phyloP scores from a whole-genome alignment of 2,113 vertebrate genomes.

The Xiphorhynchus elegans region DNA sequence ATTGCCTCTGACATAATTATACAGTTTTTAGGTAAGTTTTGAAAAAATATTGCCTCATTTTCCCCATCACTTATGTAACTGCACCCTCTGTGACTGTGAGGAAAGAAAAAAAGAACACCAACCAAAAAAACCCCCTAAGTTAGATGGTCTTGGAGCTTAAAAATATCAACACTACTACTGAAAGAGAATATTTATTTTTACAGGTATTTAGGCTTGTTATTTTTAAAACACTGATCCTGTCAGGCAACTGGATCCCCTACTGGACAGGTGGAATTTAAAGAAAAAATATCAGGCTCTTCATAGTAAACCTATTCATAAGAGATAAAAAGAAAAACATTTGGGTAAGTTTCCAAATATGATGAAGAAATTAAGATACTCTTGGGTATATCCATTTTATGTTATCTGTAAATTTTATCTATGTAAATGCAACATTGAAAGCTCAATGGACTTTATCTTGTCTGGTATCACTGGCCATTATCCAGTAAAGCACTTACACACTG shows the following conservation, averaged over 20 bases:
- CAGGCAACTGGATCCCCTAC: neutral
- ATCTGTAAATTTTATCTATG: neutral
- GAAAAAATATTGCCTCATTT: neutral
- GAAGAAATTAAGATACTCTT: neutral
- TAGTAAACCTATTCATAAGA: neutral
- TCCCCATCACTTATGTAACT: neutral
- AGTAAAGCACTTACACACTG: slow-evolving; percentile 25
- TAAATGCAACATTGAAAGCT: neutral
- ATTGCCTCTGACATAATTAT: neutral
- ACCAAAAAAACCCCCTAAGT: neutral
- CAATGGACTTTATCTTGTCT: neutral
- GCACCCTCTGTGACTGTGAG: neutral
- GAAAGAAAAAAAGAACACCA: neutral
- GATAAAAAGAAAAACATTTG: neutral
- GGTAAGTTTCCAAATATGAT: neutral
- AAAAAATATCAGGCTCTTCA: neutral
- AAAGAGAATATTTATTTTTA: neutral
- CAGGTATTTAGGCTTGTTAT: neutral
- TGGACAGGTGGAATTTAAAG: neutral
- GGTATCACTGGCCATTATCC: slow-evolving; percentile 4
- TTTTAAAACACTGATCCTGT: neutral
- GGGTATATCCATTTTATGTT: neutral
- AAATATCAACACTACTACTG: neutral
- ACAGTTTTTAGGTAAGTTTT: neutral
- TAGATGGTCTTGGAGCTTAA: neutral